These are phyloP conservation scores for Chaunax sp. DNA, from an alignment of 2,797 vertebrate genomes.

Conservation along the genomic window DNA sequence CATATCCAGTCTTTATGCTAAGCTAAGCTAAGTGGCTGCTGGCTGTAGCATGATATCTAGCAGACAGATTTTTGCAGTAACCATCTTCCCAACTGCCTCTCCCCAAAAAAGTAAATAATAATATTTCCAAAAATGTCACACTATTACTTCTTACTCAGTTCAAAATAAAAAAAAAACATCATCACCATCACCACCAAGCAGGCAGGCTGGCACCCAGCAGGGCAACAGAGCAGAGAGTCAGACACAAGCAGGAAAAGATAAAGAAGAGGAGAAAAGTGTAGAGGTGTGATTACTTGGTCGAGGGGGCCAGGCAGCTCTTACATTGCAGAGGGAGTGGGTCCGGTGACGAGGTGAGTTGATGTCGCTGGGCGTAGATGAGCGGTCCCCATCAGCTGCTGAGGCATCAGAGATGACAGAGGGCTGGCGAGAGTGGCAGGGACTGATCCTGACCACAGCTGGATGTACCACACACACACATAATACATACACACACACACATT, in stretches of 20 bases:
- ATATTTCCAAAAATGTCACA: slow-evolving; percentile 10
- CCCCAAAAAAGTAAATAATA: background rate
- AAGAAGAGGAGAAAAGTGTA: slow-evolving; percentile 54
- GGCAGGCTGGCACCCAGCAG: slow-evolving; percentile 53
- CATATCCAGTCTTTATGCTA: background rate
- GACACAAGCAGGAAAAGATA: slow-evolving; percentile 49
- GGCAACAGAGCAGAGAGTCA: slow-evolving; percentile 52
- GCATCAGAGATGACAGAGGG: slow-evolving; percentile 95
- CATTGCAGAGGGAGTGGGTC: slow-evolving; percentile 99
- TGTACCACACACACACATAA: slow-evolving; percentile 29
- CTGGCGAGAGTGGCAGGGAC: slow-evolving; percentile 96
- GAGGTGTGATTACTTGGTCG: slow-evolving; percentile 80
- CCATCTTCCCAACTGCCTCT: background rate
- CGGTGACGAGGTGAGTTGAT: slow-evolving; percentile 98
- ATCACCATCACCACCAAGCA: slow-evolving; percentile 48
- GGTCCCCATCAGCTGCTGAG: slow-evolving; percentile 92
- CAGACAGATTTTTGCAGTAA: background rate
- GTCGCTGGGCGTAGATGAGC: slow-evolving; percentile 96
- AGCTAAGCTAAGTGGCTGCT: background rate
- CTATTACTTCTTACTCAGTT: slow-evolving; percentile 9
- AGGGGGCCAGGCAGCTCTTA: slow-evolving; percentile 87
- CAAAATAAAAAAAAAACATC: slow-evolving; percentile 28
- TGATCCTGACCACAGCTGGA: slow-evolving; percentile 91
- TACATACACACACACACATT: slow-evolving; percentile 20
- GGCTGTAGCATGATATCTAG: background rate